Conservation (phyloP, 2,113 vertebrate genomes). For the Zosterops pallidus region DNA sequence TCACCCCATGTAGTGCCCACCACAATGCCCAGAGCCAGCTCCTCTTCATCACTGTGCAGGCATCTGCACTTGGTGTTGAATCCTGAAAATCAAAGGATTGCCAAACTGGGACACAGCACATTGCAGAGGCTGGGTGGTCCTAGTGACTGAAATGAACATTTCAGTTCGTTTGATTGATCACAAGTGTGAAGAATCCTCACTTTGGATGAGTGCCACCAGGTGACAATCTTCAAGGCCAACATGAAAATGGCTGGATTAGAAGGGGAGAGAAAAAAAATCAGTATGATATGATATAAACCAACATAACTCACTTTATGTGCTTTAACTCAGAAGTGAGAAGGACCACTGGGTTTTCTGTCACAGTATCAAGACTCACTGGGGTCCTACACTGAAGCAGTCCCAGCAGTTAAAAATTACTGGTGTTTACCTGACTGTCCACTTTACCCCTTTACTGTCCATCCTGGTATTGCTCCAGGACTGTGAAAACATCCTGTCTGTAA, state of each 20-base stretch:
- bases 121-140: background rate
- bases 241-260: background rate
- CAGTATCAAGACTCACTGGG: background rate
- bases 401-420: background rate
- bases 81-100: background rate
- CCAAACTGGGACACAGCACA: background rate
- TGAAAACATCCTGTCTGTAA: background rate
- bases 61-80: background rate
- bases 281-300: background rate
- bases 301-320: background rate
- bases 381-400: background rate
- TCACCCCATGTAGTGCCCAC: rapidly evolving
- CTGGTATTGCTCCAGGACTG: background rate
- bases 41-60: background rate
- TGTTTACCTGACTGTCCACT: background rate
- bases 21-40: background rate
- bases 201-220: background rate
- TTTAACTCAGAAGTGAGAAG: background rate
- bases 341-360: background rate
- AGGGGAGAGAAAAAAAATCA: background rate
- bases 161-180: background rate
- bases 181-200: background rate
- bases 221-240: background rate
- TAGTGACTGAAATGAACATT: background rate
- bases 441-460: background rate